Base-by-base conservation (phyloP, 2,113 vertebrate species). In the Taurulus bubalis region DNA sequence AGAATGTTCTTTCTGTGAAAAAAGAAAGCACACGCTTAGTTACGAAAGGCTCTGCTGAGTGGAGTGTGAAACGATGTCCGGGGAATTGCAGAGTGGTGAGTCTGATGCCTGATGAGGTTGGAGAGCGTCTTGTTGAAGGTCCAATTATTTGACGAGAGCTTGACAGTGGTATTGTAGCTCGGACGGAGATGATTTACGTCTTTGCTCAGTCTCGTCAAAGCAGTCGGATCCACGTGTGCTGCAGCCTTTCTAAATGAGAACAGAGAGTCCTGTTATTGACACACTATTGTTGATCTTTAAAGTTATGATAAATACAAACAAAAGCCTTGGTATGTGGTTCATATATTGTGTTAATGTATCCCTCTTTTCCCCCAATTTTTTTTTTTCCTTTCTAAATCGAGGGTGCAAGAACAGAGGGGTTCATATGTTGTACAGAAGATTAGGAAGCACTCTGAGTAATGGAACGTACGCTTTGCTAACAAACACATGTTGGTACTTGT, bases 1-100 rank as follows among this genome's bases (percentile, higher is more conserved):
- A 99, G 79, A 77, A 99, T 97, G 74, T 97, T 97, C 85, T 98
- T 99, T 87, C 98, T 99, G 81, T 0, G 28, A 40, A 83, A 55
- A 63, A 8, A 79, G 75, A 26, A 75, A 69, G 66, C 10, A 28
- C 6, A 38, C 0, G 1, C 8, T 1, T 34, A 6, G 26, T 45
- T 64, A 67, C n/a, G 15, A 71, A 59, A 24, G 14, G n/a, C 30
- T 14, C 18, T 24, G 36, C 26, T 28, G 28, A 10, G 22, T 2
- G 0, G 26, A 45, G 69, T 3, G 22, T 51, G 15, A 66, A 60
- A 60, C 34, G 28, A 15, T 26, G 34, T 6, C 4, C 53, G 70
- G 62, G 22, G 30, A 58, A n/a, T 3, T 28, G 20, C 40, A 18
- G 66, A 63, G 75, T 0, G 67, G 14, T 55, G 22, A 68, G 28